These are phyloP conservation scores for Odontamblyopus rebecca DNA, from an alignment of 2,797 vertebrate species.

Conservation along the genomic window DNA sequence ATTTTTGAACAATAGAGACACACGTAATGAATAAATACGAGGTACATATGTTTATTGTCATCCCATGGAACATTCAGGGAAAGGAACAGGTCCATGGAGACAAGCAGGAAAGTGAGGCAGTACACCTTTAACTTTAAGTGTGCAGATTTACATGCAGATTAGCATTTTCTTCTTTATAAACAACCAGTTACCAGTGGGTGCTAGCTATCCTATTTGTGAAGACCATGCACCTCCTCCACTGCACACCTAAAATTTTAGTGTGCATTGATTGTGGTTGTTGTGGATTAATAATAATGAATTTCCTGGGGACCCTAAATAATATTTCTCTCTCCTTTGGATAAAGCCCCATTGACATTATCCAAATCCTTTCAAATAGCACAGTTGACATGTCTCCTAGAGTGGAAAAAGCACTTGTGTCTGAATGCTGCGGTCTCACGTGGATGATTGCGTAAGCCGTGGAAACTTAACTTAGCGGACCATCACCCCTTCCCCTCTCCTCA, in stretches of 20 bases:
- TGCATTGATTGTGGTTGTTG: too few species aligned
- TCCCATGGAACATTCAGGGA: too few species aligned
- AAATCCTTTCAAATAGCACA: constrained; percentile 43
- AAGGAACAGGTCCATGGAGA: too few species aligned
- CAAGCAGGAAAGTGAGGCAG: too few species aligned
- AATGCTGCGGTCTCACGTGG: constrained; percentile 57
- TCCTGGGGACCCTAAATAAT: neutral
- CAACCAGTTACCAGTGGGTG: neutral
- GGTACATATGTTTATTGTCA: too few species aligned
- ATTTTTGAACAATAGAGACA: too few species aligned
- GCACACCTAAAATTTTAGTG: neutral
- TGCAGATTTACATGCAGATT: neutral
- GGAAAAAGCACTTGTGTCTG: constrained; percentile 45
- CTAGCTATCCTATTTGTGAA: neutral
- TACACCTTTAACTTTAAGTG: too few species aligned
- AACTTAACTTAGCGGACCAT: constrained; percentile 75
- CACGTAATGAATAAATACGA: too few species aligned
- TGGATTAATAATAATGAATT: neutral
- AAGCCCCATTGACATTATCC: neutral
- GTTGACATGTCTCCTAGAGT: constrained; percentile 44
- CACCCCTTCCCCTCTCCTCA: constrained; percentile 31
- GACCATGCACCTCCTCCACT: neutral
- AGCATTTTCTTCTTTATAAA: neutral
- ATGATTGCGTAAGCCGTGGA: constrained; percentile 77
- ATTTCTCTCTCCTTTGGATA: neutral